phyloP scores from a whole-genome alignment of 2,797 vertebrate species.

The Enteromius thamalakanensis region DNA sequence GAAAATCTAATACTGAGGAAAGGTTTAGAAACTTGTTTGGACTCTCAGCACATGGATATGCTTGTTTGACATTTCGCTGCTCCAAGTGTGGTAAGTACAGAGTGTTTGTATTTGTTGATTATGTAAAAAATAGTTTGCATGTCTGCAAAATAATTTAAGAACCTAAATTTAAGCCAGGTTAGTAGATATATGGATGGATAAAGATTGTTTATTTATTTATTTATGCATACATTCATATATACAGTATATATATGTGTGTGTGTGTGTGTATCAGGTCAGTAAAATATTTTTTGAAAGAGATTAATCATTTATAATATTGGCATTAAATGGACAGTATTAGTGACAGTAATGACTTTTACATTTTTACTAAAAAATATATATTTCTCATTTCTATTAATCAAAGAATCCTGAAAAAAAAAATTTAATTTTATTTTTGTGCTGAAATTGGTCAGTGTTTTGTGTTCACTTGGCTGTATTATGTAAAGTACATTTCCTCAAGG shows the following conservation, averaged over 20 bases:
- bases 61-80: neutral
- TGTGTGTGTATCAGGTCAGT: neutral
- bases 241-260: no score
- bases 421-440: neutral
- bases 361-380: neutral
- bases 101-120: neutral
- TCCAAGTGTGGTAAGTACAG: constrained; percentile 7
- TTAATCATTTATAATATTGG: neutral
- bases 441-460: neutral
- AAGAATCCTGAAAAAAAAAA: neutral
- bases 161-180: neutral
- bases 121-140: neutral
- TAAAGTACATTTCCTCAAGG: neutral
- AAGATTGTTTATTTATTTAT: neutral
- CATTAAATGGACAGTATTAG: neutral
- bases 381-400: neutral
- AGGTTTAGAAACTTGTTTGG: neutral
- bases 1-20: neutral
- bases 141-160: neutral
- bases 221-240: neutral
- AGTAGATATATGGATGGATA: neutral
- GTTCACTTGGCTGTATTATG: neutral
- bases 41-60: neutral
- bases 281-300: neutral
- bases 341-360: neutral